phyloP scores from a whole-genome alignment of 2,113 vertebrate genomes.

The Rhizomys pruinosus region DNA sequence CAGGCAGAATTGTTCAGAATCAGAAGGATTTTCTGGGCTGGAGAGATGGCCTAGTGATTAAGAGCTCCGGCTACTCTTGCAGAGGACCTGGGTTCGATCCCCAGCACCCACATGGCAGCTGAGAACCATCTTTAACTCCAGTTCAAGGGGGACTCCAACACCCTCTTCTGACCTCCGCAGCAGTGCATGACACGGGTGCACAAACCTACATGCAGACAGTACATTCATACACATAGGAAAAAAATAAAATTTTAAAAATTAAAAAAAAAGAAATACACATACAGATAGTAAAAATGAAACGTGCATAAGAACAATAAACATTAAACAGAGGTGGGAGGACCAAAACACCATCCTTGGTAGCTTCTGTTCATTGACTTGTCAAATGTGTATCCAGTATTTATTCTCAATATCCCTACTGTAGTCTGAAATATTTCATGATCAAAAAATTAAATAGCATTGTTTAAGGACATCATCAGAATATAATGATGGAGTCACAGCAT shows the following conservation, averaged over 20 bases:
- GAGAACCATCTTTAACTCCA: too few species aligned
- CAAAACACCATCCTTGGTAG: not conserved
- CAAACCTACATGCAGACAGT: too few species aligned
- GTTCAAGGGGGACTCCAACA: too few species aligned
- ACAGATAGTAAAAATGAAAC: not conserved
- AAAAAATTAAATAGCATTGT: slow-evolving; percentile 15
- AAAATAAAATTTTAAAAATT: slow-evolving; percentile 53
- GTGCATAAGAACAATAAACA: not conserved
- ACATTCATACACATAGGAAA: too few species aligned
- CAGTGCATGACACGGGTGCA: too few species aligned
- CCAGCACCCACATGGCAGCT: too few species aligned
- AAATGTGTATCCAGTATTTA: not conserved
- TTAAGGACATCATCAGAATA: not conserved
- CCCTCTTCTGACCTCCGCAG: too few species aligned
- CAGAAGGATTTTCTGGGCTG: not conserved
- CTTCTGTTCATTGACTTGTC: not conserved
- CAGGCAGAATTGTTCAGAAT: slow-evolving; percentile 26
- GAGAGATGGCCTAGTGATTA: too few species aligned
- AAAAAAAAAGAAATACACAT: not conserved
- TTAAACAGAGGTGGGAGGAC: not conserved
- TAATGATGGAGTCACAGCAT: not conserved
- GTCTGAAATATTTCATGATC: slow-evolving; percentile 28
- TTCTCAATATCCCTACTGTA: not conserved
- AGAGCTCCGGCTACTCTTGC: too few species aligned
- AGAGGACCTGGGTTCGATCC: too few species aligned